These are phyloP conservation scores for Lacerta viridis DNA, from an alignment of 2,797 vertebrate genomes.

Conservation along the genomic window DNA sequence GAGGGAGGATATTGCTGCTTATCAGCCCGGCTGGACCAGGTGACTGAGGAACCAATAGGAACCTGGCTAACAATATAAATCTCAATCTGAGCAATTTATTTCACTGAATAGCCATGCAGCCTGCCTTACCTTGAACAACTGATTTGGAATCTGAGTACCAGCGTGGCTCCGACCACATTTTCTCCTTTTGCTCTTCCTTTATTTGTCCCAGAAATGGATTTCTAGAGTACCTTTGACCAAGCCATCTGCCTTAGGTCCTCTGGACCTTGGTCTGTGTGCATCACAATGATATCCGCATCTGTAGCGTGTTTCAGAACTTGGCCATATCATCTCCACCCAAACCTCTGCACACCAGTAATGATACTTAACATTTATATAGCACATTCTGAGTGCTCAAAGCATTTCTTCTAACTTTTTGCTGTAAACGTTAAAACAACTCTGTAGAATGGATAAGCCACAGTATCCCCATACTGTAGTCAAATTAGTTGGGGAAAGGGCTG, in stretches of 20 bases:
- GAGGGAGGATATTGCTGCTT: no score
- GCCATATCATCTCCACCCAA: not conserved
- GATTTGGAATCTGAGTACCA: not conserved
- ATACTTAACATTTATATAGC: not conserved
- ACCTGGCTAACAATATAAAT: no score
- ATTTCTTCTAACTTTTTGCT: not conserved
- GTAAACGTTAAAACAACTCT: slow-evolving; percentile 9
- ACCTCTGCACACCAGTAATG: not conserved
- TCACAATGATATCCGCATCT: not conserved
- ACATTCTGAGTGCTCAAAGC: not conserved
- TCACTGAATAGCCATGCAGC: not conserved
- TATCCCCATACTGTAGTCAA: not conserved
- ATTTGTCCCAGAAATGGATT: no score
- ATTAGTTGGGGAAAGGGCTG: not conserved
- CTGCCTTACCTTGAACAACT: not conserved
- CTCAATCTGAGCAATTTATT: not conserved
- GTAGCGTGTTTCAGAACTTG: not conserved
- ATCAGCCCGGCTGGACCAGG: no score
- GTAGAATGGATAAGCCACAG: not conserved
- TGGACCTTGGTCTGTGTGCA: not conserved
- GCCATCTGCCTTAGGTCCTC: not conserved
- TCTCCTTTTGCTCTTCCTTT: no score
- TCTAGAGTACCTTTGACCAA: no score
- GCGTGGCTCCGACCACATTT: not conserved
- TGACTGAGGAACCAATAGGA: no score